Conservation (phyloP, 92 coral and sea anemone species). For the Phenganax stokvisi region DNA sequence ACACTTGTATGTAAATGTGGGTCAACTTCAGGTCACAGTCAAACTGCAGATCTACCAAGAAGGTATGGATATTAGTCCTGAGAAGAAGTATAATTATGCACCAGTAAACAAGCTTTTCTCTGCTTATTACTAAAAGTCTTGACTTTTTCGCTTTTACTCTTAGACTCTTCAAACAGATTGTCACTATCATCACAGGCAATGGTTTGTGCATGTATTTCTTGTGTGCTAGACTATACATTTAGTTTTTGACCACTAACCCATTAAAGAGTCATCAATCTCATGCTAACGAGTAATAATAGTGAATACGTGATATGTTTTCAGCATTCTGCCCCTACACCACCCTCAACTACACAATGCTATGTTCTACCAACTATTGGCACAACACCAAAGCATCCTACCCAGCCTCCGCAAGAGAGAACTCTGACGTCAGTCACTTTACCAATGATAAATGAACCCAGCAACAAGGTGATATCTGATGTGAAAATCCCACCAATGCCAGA, state of each 20-base stretch:
- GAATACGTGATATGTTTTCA: not conserved
- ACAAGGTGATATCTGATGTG: not conserved
- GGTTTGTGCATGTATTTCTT: not conserved
- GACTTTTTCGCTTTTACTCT: not conserved
- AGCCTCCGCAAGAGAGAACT: not conserved
- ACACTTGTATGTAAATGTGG: slow-evolving; percentile 51
- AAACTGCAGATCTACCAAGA: slow-evolving; percentile 29
- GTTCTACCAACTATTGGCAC: slow-evolving; percentile 9
- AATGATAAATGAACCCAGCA: slow-evolving; percentile 14
- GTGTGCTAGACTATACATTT: not conserved
- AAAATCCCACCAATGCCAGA: not conserved
- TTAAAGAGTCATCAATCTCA: not conserved
- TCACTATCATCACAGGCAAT: slow-evolving; percentile 9
- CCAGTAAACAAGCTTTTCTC: not conserved
- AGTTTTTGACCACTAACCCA: not conserved
- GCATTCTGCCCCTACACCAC: slow-evolving; percentile 8
- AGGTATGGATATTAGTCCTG: slow-evolving; percentile 5
- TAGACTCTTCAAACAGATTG: not conserved
- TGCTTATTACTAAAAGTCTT: not conserved
- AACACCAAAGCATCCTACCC: not conserved
- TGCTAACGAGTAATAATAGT: not conserved
- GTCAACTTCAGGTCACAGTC: slow-evolving; percentile 44
- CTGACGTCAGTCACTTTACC: slow-evolving; percentile 13
- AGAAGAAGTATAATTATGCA: not conserved
- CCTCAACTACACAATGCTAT: not conserved